Percentiles rank a stretch among this genome's conserved stretches.
Conservation (phyloP, 2,888 invertebrate genomes). For the Lymantria dispar region DNA sequence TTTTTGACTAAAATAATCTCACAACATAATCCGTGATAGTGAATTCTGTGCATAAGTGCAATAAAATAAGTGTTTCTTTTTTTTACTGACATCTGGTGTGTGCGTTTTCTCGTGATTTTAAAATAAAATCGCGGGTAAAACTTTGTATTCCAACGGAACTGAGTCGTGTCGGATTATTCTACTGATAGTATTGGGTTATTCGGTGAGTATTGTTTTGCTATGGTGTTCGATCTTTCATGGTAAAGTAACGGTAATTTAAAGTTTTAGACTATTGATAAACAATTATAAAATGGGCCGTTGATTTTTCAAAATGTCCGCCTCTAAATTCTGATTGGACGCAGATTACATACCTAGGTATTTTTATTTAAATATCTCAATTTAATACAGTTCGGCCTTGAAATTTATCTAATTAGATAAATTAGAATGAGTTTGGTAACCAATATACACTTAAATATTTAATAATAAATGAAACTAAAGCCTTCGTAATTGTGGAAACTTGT, state of each 20-base stretch:
- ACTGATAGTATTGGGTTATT: slow-evolving; percentile 59
- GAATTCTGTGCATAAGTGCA: slow-evolving; percentile 54
- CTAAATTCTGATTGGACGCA: not conserved
- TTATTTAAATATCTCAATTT: too few relatives aligned
- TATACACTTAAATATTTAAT: too few relatives aligned
- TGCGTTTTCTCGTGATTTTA: slow-evolving; percentile 65
- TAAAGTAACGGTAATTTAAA: slow-evolving; percentile 41
- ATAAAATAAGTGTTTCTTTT: slow-evolving; percentile 38
- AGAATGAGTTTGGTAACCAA: too few relatives aligned
- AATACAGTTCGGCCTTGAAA: too few relatives aligned
- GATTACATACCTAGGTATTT: not conserved
- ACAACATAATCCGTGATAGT: slow-evolving; percentile 51
- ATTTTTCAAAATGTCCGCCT: not conserved
- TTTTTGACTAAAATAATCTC: slow-evolving; percentile 43
- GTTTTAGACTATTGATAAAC: not conserved
- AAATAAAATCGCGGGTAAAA: slow-evolving; percentile 62
- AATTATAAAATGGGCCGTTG: not conserved
- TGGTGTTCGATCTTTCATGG: slow-evolving; percentile 58
- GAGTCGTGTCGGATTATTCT: slow-evolving; percentile 58
- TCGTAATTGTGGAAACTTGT: too few relatives aligned
- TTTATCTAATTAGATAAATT: too few relatives aligned
- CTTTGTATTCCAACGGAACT: slow-evolving; percentile 64
- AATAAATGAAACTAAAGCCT: too few relatives aligned
- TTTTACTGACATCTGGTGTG: slow-evolving; percentile 34
- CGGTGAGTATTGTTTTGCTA: slow-evolving; percentile 64